Evolutionary conservation across 2,797 vertebrate genomes (phyloP).

Genomic region (Glyptemys insculpta): DNA sequence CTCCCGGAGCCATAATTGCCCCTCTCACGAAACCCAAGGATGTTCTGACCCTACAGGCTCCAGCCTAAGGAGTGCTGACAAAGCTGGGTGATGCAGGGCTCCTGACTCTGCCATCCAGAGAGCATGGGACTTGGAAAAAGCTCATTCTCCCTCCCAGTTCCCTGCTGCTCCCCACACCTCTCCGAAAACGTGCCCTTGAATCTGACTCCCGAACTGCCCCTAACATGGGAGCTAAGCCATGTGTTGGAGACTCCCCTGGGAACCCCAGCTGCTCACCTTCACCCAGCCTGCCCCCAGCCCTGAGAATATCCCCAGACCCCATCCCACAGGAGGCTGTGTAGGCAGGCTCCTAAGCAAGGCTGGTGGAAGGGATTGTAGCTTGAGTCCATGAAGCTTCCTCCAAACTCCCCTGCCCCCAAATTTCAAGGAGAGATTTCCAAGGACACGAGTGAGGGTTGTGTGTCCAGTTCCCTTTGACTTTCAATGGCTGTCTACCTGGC

Average conservation of each 20-base stretch:
- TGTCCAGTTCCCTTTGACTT: background rate
- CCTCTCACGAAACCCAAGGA: background rate
- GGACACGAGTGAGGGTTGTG: background rate
- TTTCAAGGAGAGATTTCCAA: background rate
- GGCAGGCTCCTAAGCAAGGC: background rate
- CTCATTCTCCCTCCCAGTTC: background rate
- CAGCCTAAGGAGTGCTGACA: background rate
- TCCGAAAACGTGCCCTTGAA: background rate
- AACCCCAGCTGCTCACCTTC: background rate
- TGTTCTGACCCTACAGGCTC: too few species aligned
- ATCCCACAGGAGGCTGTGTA: background rate
- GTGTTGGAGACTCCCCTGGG: background rate
- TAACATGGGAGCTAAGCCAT: background rate
- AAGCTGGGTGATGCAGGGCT: too few species aligned
- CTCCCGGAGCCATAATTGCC: background rate
- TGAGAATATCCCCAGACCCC: too few species aligned
- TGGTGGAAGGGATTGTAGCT: background rate
- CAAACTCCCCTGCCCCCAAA: background rate
- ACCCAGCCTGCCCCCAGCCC: too few species aligned
- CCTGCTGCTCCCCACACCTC: background rate
- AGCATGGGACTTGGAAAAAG: background rate
- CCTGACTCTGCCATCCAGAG: too few species aligned
- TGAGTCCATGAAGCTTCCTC: background rate
- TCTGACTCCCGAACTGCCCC: background rate
- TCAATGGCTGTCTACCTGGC: background rate